A percentile compares a stretch with the other conserved stretches of the same genome.
These are phyloP conservation scores for Limenitis camilla DNA, from an alignment of 2,888 invertebrate species.

Conservation along the genomic window DNA sequence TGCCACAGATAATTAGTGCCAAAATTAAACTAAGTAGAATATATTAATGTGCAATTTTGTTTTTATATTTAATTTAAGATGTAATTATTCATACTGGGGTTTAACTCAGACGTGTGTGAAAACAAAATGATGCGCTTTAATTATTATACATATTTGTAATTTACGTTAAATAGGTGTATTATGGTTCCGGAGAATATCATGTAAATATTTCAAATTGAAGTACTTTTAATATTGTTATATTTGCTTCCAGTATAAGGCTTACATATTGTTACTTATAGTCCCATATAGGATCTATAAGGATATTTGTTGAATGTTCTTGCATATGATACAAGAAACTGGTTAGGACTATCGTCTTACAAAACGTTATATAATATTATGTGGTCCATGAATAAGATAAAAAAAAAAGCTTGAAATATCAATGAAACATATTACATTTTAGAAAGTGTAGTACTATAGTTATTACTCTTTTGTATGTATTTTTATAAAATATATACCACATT, in stretches of 20 bases:
- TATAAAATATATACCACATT: slow-evolving; percentile 68
- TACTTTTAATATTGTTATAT: slow-evolving; percentile 65
- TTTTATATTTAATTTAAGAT: slow-evolving; percentile 63
- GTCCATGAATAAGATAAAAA: slow-evolving; percentile 54
- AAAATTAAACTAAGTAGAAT: slow-evolving; percentile 74
- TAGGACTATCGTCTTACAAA: slow-evolving; percentile 18
- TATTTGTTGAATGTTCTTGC: slow-evolving; percentile 38
- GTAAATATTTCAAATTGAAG: slow-evolving; percentile 61
- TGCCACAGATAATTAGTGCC: slow-evolving; percentile 79
- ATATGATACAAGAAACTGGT: slow-evolving; percentile 26
- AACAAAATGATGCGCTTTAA: slow-evolving; percentile 71
- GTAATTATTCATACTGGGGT: slow-evolving; percentile 61
- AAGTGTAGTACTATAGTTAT: slow-evolving; percentile 54
- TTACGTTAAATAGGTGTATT: slow-evolving; percentile 37
- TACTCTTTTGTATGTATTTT: slow-evolving; percentile 70
- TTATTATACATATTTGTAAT: slow-evolving; percentile 47
- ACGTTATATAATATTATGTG: slow-evolving; percentile 35
- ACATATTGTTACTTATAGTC: slow-evolving; percentile 57
- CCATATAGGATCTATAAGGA: slow-evolving; percentile 39
- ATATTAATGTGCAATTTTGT: slow-evolving; percentile 72
- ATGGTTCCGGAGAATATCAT: slow-evolving; percentile 52
- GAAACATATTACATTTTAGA: slow-evolving; percentile 64
- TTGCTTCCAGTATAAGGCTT: slow-evolving; percentile 67
- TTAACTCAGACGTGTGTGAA: slow-evolving; percentile 58
- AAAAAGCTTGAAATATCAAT: slow-evolving; percentile 66